Conservation (phyloP, 2,113 vertebrate species). For the Myodes glareolus region DNA sequence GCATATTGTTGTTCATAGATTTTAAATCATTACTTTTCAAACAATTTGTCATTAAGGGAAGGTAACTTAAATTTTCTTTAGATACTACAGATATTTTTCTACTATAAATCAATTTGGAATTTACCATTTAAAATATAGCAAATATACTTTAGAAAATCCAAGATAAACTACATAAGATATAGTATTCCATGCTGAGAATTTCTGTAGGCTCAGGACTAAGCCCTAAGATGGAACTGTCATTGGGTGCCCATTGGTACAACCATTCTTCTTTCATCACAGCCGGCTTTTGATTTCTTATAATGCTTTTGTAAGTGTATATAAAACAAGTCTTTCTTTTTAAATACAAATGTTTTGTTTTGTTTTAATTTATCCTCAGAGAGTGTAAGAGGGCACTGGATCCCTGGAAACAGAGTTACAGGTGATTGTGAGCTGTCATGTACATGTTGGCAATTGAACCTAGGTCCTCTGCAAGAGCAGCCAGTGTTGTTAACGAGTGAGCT, state of each 20-base stretch:
- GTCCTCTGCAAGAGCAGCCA: too few relatives aligned
- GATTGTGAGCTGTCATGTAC: too few relatives aligned
- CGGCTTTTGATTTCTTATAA: not conserved
- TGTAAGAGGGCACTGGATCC: too few relatives aligned
- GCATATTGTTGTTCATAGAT: not conserved
- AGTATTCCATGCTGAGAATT: not conserved
- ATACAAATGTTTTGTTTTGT: too few relatives aligned
- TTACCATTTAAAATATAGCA: not conserved
- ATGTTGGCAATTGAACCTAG: too few relatives aligned
- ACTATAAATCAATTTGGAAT: not conserved
- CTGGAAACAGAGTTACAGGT: too few relatives aligned
- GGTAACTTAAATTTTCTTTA: slow-evolving; percentile 14
- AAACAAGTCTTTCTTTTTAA: not conserved
- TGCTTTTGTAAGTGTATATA: not conserved
- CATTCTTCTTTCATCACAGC: not conserved
- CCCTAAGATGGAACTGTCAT: not conserved
- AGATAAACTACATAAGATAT: not conserved
- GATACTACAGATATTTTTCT: not conserved
- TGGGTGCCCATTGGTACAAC: not conserved
- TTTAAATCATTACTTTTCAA: not conserved
- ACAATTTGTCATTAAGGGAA: not conserved
- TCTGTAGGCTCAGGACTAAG: not conserved
- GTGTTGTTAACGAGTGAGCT: too few relatives aligned
- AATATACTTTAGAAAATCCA: not conserved
- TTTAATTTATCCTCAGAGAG: too few relatives aligned